phyloP scores from a whole-genome alignment of 1,140 invertebrate genomes.

The Phymastichus coffea region DNA sequence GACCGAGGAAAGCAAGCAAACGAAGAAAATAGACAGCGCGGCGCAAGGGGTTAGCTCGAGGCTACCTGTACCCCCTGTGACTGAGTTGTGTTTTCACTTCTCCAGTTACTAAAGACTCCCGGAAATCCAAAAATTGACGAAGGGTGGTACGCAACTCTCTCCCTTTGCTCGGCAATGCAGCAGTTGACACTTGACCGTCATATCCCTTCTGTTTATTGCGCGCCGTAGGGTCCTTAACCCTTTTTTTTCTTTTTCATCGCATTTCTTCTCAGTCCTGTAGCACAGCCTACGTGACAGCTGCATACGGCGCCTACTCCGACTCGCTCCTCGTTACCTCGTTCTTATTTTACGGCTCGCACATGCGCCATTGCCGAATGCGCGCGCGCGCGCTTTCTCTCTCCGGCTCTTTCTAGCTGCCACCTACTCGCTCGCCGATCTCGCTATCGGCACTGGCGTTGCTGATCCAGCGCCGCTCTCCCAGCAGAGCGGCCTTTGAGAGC shows the following conservation, averaged over 20 bases:
- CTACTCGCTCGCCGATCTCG: too few species aligned
- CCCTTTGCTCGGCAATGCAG: slow-evolving; percentile 18
- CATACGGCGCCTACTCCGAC: background rate
- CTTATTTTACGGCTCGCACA: slow-evolving; percentile 16
- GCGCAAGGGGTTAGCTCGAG: slow-evolving; percentile 3
- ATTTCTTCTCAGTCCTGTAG: slow-evolving; percentile 48
- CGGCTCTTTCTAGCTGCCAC: too few species aligned
- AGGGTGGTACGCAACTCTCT: slow-evolving; percentile 28
- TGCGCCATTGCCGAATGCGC: too few species aligned
- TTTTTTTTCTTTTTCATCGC: slow-evolving; percentile 48
- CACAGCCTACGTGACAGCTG: slow-evolving; percentile 13
- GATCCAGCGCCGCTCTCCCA: too few species aligned
- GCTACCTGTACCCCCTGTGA: too few species aligned
- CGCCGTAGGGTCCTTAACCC: slow-evolving; percentile 50
- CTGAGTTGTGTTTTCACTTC: slow-evolving; percentile 49
- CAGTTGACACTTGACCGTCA: slow-evolving; percentile 36
- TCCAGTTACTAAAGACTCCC: slow-evolving; percentile 54
- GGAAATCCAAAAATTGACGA: slow-evolving; percentile 56
- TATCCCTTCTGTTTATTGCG: slow-evolving; percentile 28
- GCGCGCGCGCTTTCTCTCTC: slow-evolving; percentile 13
- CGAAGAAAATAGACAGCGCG: slow-evolving; percentile 10
- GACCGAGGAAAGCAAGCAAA: background rate
- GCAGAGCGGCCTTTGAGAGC: too few species aligned
- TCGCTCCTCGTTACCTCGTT: slow-evolving; percentile 15
- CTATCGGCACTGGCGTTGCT: too few species aligned